Conservation (phyloP, 2,113 vertebrate genomes). For the Ceyx melanurus region DNA sequence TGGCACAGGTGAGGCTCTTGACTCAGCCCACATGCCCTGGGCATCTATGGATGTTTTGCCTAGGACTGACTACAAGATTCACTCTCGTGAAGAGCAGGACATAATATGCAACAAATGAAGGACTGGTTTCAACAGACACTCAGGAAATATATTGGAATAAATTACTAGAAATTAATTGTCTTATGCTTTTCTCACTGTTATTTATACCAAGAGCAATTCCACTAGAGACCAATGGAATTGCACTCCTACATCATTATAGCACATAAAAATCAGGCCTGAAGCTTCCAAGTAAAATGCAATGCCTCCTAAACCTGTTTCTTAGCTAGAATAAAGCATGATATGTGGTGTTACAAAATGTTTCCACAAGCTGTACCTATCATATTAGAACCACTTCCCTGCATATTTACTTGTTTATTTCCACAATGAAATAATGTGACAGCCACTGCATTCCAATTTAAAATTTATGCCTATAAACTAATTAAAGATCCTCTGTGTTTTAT, state of each 20-base stretch:
- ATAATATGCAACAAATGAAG: background rate
- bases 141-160: background rate
- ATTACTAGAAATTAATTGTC: background rate
- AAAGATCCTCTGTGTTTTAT: background rate
- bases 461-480: slow-evolving; percentile 24
- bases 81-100: background rate
- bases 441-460: slow-evolving; percentile 21
- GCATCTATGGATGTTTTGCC: background rate
- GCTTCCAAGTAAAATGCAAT: background rate
- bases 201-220: background rate
- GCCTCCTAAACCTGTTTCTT: background rate
- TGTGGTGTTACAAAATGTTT: background rate
- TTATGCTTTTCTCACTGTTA: background rate
- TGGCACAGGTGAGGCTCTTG: no score
- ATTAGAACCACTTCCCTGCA: background rate
- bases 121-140: background rate
- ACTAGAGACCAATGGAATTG: background rate
- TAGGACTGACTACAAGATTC: background rate
- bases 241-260: background rate
- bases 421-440: background rate
- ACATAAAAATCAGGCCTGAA: background rate
- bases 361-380: background rate
- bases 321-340: background rate
- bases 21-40: rapidly evolving
- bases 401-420: background rate